Evolutionary conservation across 2,888 invertebrate genomes (phyloP).

Genomic region (Leptinotarsa haldemani): DNA sequence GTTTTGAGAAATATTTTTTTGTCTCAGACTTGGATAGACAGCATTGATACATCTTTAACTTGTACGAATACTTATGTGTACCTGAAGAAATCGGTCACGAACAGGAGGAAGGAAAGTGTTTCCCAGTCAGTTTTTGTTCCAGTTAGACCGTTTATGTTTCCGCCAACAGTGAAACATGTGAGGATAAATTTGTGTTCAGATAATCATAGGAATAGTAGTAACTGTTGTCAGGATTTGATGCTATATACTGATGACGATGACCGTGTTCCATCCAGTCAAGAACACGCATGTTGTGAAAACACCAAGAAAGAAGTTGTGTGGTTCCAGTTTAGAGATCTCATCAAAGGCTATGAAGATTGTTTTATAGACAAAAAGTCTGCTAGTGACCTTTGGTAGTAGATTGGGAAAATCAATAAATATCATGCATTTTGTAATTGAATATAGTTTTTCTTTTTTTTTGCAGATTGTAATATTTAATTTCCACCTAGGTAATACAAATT

Average conservation of each 20-base stretch:
- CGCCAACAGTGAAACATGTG: conserved; percentile 53
- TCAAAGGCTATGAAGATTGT: conserved; percentile 73
- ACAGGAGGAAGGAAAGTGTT: background rate
- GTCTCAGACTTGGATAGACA: conserved; percentile 55
- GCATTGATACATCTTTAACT: conserved; percentile 47
- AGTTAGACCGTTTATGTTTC: conserved; percentile 54
- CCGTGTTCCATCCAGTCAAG: background rate
- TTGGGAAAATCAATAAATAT: background rate
- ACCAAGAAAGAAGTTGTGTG: conserved; percentile 58
- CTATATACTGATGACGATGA: conserved; percentile 54
- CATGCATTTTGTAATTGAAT: background rate
- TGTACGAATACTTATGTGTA: conserved; percentile 56
- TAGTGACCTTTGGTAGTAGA: conserved; percentile 67
- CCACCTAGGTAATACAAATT: no score
- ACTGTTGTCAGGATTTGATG: conserved; percentile 59
- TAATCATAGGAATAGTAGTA: conserved; percentile 34
- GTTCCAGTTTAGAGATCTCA: conserved; percentile 69
- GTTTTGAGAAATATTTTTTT: conserved; percentile 57
- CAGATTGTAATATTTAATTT: no score
- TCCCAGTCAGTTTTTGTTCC: conserved; percentile 62
- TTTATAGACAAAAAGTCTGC: conserved; percentile 70
- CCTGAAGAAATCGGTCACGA: conserved; percentile 44
- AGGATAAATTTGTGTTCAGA: conserved; percentile 55
- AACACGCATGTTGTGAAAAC: conserved; percentile 28
- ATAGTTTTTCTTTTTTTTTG: background rate